These are phyloP conservation scores for Marisa cornuarietis DNA, from an alignment of 1,140 invertebrate species.

Conservation along the genomic window DNA sequence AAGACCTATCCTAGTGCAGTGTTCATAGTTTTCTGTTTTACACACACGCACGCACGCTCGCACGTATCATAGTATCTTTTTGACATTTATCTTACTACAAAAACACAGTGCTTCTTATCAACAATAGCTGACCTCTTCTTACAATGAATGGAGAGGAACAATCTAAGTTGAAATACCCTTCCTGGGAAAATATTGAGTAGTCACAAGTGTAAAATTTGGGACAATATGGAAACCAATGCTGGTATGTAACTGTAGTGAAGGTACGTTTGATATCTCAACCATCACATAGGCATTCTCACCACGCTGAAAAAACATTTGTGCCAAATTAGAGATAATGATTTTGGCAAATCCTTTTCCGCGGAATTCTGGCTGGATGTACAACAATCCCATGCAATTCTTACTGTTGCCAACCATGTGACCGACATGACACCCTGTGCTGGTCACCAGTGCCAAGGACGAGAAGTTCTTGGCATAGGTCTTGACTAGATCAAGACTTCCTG, in stretches of 20 bases:
- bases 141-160: too few relatives aligned
- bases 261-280: not conserved
- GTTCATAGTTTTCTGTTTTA: too few relatives aligned
- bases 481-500: not conserved
- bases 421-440: not conserved
- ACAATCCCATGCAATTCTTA: not conserved
- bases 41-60: too few relatives aligned
- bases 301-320: not conserved
- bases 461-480: not conserved
- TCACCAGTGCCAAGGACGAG: conserved; percentile 1
- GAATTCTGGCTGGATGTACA: conserved; percentile 14
- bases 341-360: conserved; percentile 12
- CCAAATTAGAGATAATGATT: conserved; percentile 9
- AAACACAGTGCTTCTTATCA: too few relatives aligned
- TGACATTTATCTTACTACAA: too few relatives aligned
- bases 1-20: too few relatives aligned
- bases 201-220: not conserved
- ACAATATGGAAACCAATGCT: conserved; percentile 3
- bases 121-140: too few relatives aligned
- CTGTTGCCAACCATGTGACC: conserved; percentile 1
- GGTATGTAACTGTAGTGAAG: not conserved
- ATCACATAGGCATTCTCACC: not conserved
- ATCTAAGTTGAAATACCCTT: not conserved
- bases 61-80: too few relatives aligned
- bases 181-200: not conserved